phyloP scores from a whole-genome alignment of 2,888 invertebrate genomes.

The Harpagoxenus sublaevis region DNA sequence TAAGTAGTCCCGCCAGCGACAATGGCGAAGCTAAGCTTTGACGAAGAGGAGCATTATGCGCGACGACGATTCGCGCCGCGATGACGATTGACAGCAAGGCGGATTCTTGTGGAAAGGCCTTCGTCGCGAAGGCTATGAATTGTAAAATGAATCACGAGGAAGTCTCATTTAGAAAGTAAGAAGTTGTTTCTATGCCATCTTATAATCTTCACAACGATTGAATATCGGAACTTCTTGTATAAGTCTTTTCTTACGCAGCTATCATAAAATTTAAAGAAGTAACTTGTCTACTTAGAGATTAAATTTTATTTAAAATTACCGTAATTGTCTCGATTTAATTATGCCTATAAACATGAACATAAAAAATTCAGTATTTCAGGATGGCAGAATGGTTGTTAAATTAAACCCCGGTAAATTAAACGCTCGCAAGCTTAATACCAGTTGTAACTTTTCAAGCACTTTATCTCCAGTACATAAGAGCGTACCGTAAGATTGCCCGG shows the following conservation, averaged over 20 bases:
- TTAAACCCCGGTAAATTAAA: slow-evolving; percentile 32
- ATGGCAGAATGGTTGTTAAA: slow-evolving; percentile 27
- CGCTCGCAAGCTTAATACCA: slow-evolving; percentile 37
- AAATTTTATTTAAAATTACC: background rate
- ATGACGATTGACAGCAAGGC: background rate
- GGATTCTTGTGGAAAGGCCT: background rate
- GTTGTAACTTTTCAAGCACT: slow-evolving; percentile 36
- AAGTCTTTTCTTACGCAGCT: background rate
- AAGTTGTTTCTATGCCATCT: background rate
- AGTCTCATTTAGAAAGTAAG: background rate
- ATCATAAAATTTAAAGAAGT: background rate
- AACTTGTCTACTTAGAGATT: background rate
- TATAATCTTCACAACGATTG: background rate
- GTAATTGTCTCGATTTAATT: slow-evolving; percentile 20
- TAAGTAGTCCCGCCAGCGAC: slow-evolving; percentile 18
- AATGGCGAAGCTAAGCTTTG: slow-evolving; percentile 22
- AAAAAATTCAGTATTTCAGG: background rate
- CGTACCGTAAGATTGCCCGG: slow-evolving; percentile 15
- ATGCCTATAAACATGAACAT: background rate
- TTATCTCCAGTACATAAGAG: slow-evolving; percentile 36
- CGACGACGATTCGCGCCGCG: background rate
- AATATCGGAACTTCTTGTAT: background rate
- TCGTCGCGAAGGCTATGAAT: background rate
- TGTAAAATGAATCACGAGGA: background rate
- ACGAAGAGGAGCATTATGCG: slow-evolving; percentile 8